Conservation (phyloP, 2,113 vertebrate genomes). For the Heterochromis multidens region DNA sequence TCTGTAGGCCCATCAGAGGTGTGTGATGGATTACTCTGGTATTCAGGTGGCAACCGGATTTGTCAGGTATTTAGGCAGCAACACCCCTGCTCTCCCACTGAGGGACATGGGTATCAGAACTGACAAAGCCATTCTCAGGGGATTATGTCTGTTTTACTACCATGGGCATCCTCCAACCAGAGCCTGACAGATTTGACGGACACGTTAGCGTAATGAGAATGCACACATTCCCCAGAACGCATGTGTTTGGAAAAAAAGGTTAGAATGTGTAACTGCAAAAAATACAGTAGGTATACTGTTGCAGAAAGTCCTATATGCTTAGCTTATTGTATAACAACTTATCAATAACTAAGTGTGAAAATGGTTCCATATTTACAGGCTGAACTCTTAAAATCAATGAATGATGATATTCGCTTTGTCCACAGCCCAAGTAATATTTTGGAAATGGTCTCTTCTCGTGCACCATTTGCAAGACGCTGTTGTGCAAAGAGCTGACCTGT, state of each 20-base stretch:
- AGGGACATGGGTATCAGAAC: slow-evolving; percentile 44
- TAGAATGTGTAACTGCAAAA: neutral
- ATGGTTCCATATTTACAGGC: neutral
- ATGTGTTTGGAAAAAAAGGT: neutral
- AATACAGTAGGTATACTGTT: neutral
- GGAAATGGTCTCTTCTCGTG: neutral
- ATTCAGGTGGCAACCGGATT: slow-evolving; percentile 53
- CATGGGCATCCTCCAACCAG: neutral
- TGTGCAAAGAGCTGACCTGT: slow-evolving; percentile 48
- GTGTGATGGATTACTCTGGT: slow-evolving; percentile 44
- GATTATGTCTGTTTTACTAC: slow-evolving; percentile 46
- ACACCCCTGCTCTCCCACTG: slow-evolving; percentile 32
- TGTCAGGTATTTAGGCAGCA: slow-evolving; percentile 56
- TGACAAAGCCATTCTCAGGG: slow-evolving; percentile 42
- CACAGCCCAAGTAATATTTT: neutral
- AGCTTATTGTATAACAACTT: neutral
- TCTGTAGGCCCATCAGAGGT: slow-evolving; percentile 24
- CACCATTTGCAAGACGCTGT: neutral
- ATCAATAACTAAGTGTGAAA: neutral
- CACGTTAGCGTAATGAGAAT: slow-evolving; percentile 15
- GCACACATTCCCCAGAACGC: neutral
- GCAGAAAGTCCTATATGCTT: neutral
- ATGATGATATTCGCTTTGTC: neutral
- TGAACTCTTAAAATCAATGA: neutral
- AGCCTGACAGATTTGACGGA: slow-evolving; percentile 26